These are phyloP conservation scores for Abscondita cerata DNA, from an alignment of 2,888 invertebrate genomes.

Conservation along the genomic window DNA sequence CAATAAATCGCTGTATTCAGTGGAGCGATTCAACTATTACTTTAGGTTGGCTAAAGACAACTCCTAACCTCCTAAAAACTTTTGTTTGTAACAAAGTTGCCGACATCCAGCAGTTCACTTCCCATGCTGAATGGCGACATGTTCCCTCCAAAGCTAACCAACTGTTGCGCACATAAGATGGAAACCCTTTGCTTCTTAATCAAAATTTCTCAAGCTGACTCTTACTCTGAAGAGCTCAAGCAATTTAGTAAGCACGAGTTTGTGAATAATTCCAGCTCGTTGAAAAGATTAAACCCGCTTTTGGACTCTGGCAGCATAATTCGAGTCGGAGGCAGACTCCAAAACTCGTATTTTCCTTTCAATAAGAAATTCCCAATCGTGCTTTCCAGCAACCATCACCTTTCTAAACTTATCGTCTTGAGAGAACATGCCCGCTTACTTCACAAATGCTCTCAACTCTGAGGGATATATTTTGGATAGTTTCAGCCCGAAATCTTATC, in stretches of 20 bases:
- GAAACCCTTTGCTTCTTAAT: background rate
- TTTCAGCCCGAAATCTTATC: background rate
- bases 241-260: too few relatives aligned
- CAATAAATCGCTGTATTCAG: constrained; percentile 25
- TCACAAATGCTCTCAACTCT: background rate
- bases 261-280: background rate
- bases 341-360: background rate
- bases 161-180: background rate
- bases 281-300: background rate
- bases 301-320: background rate
- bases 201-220: background rate
- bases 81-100: constrained; percentile 43
- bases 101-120: constrained; percentile 35
- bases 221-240: background rate
- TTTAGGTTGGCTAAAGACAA: constrained; percentile 38
- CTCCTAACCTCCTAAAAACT: constrained; percentile 37
- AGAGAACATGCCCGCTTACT: background rate
- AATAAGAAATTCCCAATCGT: background rate
- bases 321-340: constrained; percentile 1
- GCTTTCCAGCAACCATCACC: background rate
- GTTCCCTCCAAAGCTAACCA: background rate
- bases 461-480: background rate
- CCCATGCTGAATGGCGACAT: background rate
- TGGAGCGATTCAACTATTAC: constrained; percentile 44
- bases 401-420: background rate